These are phyloP conservation scores for Iselma pallidipennis DNA, from an alignment of 2,888 invertebrate genomes.

Conservation along the genomic window DNA sequence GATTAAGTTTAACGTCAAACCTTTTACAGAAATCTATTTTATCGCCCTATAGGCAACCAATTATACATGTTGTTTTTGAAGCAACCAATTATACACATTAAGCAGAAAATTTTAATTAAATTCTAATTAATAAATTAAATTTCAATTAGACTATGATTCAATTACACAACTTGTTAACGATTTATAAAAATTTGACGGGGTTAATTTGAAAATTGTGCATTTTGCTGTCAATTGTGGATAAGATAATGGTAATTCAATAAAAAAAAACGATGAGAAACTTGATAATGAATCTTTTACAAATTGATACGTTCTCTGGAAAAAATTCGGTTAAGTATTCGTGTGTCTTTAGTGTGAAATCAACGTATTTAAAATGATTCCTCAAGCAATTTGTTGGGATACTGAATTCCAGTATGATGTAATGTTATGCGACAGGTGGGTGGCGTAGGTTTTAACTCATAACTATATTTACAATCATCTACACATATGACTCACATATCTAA, in stretches of 20 bases:
- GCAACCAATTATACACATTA: not conserved
- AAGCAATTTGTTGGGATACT: not conserved
- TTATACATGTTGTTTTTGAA: not conserved
- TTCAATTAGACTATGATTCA: not conserved
- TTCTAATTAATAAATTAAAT: not conserved
- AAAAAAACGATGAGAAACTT: no score
- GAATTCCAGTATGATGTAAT: not conserved
- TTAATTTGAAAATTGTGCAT: not conserved
- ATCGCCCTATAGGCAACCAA: not conserved
- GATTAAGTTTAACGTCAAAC: no score
- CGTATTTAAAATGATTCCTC: not conserved
- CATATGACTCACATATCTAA: not conserved
- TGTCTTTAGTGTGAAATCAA: not conserved
- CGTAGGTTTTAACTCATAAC: not conserved
- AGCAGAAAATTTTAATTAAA: no score
- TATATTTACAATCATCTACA: not conserved
- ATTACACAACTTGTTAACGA: not conserved
- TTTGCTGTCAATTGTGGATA: not conserved
- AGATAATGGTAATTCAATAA: not conserved
- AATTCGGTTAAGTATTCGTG: not conserved
- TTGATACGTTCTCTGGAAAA: no score
- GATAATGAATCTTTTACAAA: no score
- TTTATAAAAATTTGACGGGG: not conserved
- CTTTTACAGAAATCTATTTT: not conserved
- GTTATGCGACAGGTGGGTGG: slow-evolving; percentile 1